phyloP scores from a whole-genome alignment of 2,113 vertebrate species.

The Heterocephalus glaber region DNA sequence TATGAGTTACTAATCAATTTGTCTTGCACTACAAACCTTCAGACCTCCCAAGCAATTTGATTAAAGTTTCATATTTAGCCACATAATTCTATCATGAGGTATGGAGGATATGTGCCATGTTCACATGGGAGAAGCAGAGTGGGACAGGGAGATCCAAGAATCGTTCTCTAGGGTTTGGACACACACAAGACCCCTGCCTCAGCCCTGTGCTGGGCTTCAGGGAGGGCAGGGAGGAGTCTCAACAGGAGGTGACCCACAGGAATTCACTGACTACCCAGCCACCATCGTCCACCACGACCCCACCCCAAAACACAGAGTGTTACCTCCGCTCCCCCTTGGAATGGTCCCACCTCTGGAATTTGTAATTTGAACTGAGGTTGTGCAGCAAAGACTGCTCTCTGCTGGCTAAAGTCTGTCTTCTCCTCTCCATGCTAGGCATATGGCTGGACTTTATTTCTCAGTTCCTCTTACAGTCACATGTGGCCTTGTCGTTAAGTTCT shows the following conservation, averaged over 20 bases:
- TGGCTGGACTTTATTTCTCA: background rate
- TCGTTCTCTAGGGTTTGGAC: background rate
- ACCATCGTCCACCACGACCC: rapidly evolving
- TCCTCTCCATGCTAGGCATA: background rate
- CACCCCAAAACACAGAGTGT: rapidly evolving
- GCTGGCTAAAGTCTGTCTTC: background rate
- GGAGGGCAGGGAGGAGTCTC: too few relatives aligned
- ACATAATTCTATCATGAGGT: background rate
- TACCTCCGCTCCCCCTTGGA: background rate
- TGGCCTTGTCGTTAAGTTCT: background rate
- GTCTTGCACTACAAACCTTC: background rate
- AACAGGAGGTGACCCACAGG: rapidly evolving
- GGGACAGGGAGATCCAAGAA: rapidly evolving
- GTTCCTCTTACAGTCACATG: rapidly evolving
- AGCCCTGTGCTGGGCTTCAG: background rate
- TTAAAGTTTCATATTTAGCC: background rate
- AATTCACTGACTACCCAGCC: rapidly evolving
- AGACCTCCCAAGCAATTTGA: background rate
- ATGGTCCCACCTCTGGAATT: background rate
- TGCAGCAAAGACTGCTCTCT: background rate
- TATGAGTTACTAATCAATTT: background rate
- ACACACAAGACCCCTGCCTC: background rate
- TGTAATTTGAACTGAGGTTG: background rate
- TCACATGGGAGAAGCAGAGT: background rate
- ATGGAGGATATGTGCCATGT: background rate